These are phyloP conservation scores for Bos indicus DNA, from an alignment of 2,113 vertebrate genomes.

Conservation along the genomic window DNA sequence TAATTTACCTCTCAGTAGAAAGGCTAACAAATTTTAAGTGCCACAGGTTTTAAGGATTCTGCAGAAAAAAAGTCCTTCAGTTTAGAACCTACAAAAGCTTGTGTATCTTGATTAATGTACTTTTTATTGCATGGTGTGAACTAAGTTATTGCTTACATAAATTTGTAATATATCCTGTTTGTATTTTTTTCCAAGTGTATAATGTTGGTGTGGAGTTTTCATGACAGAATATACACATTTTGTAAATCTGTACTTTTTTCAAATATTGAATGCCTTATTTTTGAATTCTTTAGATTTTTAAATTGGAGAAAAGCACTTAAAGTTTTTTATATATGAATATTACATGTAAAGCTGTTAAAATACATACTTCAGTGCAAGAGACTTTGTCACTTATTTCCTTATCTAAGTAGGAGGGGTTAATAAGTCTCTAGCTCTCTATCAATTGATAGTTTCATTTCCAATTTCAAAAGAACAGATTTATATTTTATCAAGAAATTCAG, in stretches of 20 bases:
- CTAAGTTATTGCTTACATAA: slow-evolving; percentile 99
- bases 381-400: slow-evolving; percentile 78
- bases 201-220: slow-evolving; percentile 91
- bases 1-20: slow-evolving; percentile 81
- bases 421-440: slow-evolving; percentile 70
- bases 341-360: slow-evolving; percentile 88
- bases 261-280: slow-evolving; percentile 89
- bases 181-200: slow-evolving; percentile 92
- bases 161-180: slow-evolving; percentile 98
- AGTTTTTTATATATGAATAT: slow-evolving; percentile 88
- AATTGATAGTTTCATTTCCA: slow-evolving; percentile 53
- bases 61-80: slow-evolving; percentile 80
- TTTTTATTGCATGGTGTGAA: slow-evolving; percentile 98
- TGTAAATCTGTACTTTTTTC: slow-evolving; percentile 90
- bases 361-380: slow-evolving; percentile 86
- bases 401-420: slow-evolving; percentile 66
- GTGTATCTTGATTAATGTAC: slow-evolving; percentile 88
- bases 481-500: slow-evolving; percentile 66
- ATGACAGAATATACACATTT: slow-evolving; percentile 87
- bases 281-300: slow-evolving; percentile 90
- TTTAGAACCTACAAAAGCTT: slow-evolving; percentile 87
- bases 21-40: slow-evolving; percentile 87
- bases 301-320: slow-evolving; percentile 87
- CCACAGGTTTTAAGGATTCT: slow-evolving; percentile 85
- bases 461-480: slow-evolving; percentile 56